These are phyloP conservation scores for Liasis olivaceus DNA, from an alignment of 2,797 vertebrate species.

Conservation along the genomic window DNA sequence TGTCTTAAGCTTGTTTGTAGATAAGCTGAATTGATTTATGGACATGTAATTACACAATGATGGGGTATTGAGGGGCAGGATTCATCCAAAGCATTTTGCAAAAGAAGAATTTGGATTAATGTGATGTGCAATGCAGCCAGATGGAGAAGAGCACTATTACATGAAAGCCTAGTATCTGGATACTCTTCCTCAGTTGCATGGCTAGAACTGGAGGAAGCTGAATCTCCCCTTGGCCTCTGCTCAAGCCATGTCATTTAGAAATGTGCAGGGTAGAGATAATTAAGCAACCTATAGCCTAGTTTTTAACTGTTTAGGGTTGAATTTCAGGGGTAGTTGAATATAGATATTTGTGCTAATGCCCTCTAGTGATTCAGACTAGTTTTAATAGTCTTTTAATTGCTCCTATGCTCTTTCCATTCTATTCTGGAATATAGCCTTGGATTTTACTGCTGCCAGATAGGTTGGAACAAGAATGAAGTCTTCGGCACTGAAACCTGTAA, in stretches of 20 bases:
- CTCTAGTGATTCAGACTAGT: neutral
- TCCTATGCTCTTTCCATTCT: slow-evolving; percentile 4
- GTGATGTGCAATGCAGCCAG: neutral
- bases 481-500: neutral
- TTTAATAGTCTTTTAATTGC: slow-evolving; percentile 37
- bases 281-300: slow-evolving; percentile 26
- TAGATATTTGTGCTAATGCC: slow-evolving; percentile 26
- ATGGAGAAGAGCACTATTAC: neutral
- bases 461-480: neutral
- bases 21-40: neutral
- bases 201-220: neutral
- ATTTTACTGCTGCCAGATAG: slow-evolving; percentile 28
- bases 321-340: neutral
- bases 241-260: slow-evolving; percentile 7
- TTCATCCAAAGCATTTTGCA: neutral
- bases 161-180: neutral
- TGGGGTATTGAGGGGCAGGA: neutral
- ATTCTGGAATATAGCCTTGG: slow-evolving; percentile 26
- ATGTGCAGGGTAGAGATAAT: slow-evolving; percentile 28
- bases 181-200: neutral
- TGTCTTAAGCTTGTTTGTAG: neutral
- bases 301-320: neutral
- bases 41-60: neutral
- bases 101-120: neutral
- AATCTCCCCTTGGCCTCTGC: neutral